Evolutionary conservation across 2,797 vertebrate species (phyloP), one percentile per base, ranked within the genome.

Genomic region (Sebastes jordani): DNA sequence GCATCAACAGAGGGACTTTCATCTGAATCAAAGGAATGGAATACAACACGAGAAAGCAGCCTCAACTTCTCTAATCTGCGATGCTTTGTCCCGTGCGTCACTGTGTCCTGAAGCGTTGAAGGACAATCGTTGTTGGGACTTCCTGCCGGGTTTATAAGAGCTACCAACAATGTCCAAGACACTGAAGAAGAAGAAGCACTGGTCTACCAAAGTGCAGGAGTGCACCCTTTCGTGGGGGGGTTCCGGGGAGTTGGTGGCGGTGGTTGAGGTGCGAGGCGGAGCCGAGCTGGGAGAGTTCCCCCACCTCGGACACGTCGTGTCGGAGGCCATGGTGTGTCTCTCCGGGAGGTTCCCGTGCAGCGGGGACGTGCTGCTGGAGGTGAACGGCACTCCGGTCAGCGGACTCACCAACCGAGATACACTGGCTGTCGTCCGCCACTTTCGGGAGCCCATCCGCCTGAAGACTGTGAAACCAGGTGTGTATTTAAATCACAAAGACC

Each of bases 311-410:
- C 96, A 96, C 89, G 91, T 97, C 18, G 86, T 86, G 4, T 49
- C 91, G 66, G 95, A 96, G 78, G 91, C 94, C 69, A 59, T 96
- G 84, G 90, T 94, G 69, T 89, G 96, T 93, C 92, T 94, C 86
- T 94, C 94, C 59, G 97, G 98, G 74, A 96, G 97, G 89, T 81
- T 95, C 20, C 97, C 98, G 56, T 22, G 90, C 78, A 87, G 94
- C 2, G 98, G 97, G 22, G 98, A 99, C 91, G 97, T 99, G 89
- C 95, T 99, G 89, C 95, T 99, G 93, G 98, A 99, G 94, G 98
- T 99, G 91, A 99, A 99, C 94, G 97, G 98, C 77, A 99, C 98
- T 14, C 98, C 98, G 1, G 98, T 99, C 79, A 99, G 98, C 93
- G 98, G 98, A 80, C 97, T 99, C 85, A 99, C 98, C 65, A 92